These are phyloP conservation scores for Liparis tanakae DNA, from an alignment of 2,797 vertebrate genomes.

Conservation along the genomic window DNA sequence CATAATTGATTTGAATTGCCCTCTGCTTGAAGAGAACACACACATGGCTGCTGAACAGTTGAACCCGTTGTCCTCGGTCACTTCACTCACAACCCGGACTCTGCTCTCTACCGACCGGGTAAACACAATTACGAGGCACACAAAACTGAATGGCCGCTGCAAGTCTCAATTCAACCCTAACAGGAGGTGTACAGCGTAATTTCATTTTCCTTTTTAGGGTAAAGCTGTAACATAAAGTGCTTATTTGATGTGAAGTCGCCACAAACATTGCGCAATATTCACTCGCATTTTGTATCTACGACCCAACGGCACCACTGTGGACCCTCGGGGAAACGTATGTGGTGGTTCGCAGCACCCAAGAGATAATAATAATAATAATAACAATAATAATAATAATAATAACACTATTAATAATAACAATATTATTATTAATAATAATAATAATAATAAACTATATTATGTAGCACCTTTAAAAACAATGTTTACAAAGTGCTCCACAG, in stretches of 20 bases:
- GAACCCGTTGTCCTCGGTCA: slow-evolving; percentile 35
- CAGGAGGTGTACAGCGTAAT: not conserved
- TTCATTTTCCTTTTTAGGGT: not conserved
- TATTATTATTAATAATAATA: too few relatives aligned
- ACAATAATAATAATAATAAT: not conserved
- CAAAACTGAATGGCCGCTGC: not conserved
- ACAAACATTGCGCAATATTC: not conserved
- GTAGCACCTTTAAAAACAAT: too few relatives aligned
- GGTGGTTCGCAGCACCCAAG: not conserved
- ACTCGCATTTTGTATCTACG: not conserved
- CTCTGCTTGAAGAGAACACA: slow-evolving; percentile 36
- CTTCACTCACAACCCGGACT: slow-evolving; percentile 29
- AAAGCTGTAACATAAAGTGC: not conserved
- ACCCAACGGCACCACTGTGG: not conserved
- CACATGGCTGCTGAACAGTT: slow-evolving; percentile 21
- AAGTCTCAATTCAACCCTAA: slow-evolving; percentile 18
- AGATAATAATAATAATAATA: too few relatives aligned
- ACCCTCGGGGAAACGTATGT: slow-evolving; percentile 15
- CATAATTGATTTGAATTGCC: slow-evolving; percentile 48
- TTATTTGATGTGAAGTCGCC: not conserved
- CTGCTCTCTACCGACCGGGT: slow-evolving; percentile 16
- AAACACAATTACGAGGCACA: slow-evolving; percentile 42
- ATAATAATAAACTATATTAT: not conserved
- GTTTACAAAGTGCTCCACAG: too few relatives aligned
- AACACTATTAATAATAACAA: too few relatives aligned